Evolutionary conservation across 2,888 invertebrate species (phyloP), one percentile per base, ranked within the genome.

Genomic region (Coleophora flavipennella): DNA sequence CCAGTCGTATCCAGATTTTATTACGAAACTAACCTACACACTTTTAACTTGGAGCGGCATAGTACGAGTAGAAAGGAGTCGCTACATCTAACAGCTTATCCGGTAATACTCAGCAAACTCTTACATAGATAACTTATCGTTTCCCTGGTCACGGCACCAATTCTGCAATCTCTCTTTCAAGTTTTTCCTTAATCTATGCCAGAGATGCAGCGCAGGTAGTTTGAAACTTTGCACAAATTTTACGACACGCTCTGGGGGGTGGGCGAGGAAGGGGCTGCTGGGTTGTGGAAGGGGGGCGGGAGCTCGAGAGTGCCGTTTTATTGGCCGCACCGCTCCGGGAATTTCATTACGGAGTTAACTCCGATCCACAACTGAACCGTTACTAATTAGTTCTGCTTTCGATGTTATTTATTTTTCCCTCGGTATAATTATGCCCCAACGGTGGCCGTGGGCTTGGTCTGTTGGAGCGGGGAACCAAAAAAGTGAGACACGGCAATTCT

Each of bases 271-370:
- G 11, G 25, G 33, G 33, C 9, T 9, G 33, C 13, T 12, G 3
- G 36, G 27, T 8, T n/a, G 13, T 13, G 35, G 38, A 35, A 39
- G 38, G 20, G 6, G 20, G 35, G 38, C 35, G 41, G 38, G 20
- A 20, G 20, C 3, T 20, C 20, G 20, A 20, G 20, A 20, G 20
- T 20, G 20, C 20, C 13, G 20, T 43, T 49, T 46, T 42, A 48
- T 46, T 48, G 41, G 44, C 31, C 34, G 33, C 38, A 40, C 41
- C 44, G 51, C 51, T 53, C 48, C 40, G 54, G 58, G 67, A 67
- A 71, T 69, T 71, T 68, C 65, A 71, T 68, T 71, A 70, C 48
- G 41, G 48, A 57, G 50, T 57, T 45, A 62, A 65, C 62, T 63
- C 54, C 52, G 50, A 60, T 61, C 55, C 56, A 55, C 56, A 48